Base-by-base conservation (phyloP, 2,888 invertebrate genomes). In the Eucriotettix oculatus region DNA sequence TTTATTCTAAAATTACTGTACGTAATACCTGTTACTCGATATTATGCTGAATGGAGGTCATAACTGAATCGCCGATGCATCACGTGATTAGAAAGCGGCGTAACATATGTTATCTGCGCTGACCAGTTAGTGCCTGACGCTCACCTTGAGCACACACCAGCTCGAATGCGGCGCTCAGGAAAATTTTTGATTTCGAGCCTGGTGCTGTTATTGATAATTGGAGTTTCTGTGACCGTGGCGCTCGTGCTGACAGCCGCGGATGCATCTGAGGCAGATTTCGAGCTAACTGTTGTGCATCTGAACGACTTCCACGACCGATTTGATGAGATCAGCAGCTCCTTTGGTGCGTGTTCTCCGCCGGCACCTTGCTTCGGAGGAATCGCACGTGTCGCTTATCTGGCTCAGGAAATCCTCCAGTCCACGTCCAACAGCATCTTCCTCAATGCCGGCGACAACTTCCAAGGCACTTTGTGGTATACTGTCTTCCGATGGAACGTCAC, bases 401-500 rank as follows among this genome's bases (percentile, higher is more conserved):
- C 59, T 43, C 52, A 58, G 9, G 42, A 60, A 3, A 40, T 59
- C 42, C 14, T 57, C 40, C 54, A 59, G 7, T 16, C 42, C 12
- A 14, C 58, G 10, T 57, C 59, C 48, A 72, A 85, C 63, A 77
- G 85, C 0, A 71, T 92, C 17, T 80, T 89, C 44, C 72, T 92
- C 60, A 89, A 90, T 69, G 90, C 85, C 0, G 91, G 91, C 0
- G 91, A 91, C 72, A 85, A 85, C 69, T 92, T 84, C 71, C 89
- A 90, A 70, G 91, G 91, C 0, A 90, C 90, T 0, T 76, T 88
- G n/a, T 91, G 88, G 86, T 90, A 89, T 68, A 84, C 83, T 16
- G 68, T 86, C 9, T 73, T 71, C 64, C 70, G 71, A 61, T 75
- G 74, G 65, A 84, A 84, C 65, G 81, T 85, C 0, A 87, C 87